phyloP scores from a whole-genome alignment of 2,113 vertebrate species.

The Polyodon spathula region DNA sequence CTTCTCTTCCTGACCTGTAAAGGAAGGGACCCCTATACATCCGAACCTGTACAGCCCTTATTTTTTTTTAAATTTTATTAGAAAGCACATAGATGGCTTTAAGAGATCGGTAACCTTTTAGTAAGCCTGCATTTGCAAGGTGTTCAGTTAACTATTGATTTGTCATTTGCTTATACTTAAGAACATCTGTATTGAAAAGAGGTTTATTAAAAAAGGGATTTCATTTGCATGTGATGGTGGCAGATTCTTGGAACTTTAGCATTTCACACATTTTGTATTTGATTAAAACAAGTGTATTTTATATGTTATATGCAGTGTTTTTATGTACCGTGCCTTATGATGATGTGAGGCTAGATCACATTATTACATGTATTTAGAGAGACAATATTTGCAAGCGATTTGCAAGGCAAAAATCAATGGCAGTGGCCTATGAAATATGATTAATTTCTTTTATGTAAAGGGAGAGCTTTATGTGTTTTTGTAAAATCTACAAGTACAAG shows the following conservation, averaged over 20 bases:
- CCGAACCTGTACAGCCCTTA: no score
- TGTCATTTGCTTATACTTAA: slow-evolving; percentile 58
- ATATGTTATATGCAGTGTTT: not conserved
- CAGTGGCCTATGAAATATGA: not conserved
- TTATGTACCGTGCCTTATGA: not conserved
- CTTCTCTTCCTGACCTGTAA: slow-evolving; percentile 54
- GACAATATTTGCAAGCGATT: not conserved
- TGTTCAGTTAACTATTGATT: slow-evolving; percentile 41
- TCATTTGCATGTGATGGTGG: not conserved
- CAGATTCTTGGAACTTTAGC: not conserved
- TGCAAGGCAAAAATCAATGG: not conserved
- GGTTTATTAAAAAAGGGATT: slow-evolving; percentile 33
- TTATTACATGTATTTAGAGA: slow-evolving; percentile 1
- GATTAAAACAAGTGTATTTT: not conserved
- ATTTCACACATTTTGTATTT: slow-evolving; percentile 8
- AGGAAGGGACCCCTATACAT: slow-evolving; percentile 33
- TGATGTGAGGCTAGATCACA: not conserved
- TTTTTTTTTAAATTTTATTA: no score
- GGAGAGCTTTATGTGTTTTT: no score
- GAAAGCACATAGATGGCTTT: not conserved
- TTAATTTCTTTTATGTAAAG: not conserved
- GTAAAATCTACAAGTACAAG: no score
- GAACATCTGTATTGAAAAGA: slow-evolving; percentile 56
- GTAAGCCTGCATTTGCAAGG: slow-evolving; percentile 28
- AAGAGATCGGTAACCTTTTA: slow-evolving; percentile 8